A percentile compares a stretch with the other conserved stretches of the same genome.
Evolutionary conservation across 2,113 vertebrate genomes (phyloP).

Genomic region (Grammomys dolichurus): DNA sequence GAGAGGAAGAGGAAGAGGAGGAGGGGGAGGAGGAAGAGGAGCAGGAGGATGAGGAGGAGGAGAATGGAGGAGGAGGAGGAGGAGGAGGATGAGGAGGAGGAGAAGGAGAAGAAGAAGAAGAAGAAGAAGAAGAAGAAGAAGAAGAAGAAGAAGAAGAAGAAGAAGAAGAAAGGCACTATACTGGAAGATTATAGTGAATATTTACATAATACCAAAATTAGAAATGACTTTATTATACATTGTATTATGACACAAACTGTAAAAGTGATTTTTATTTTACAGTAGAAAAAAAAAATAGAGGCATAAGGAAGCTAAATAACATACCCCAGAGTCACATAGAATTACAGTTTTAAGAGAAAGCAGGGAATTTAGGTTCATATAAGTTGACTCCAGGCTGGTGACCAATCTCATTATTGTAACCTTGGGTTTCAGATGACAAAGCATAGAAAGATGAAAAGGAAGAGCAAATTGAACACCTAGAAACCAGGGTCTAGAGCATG

Average conservation of each 20-base stretch:
- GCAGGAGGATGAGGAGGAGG: too few species aligned
- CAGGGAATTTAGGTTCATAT: background rate
- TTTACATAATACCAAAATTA: background rate
- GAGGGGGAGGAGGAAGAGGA: background rate
- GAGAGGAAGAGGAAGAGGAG: background rate
- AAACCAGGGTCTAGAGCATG: background rate
- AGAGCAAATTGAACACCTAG: background rate
- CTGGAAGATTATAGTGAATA: background rate
- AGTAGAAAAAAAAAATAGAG: constrained; percentile 10
- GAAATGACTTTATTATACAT: background rate
- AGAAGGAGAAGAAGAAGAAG: background rate
- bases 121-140: too few species aligned
- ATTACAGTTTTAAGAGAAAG: background rate
- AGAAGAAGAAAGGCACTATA: background rate
- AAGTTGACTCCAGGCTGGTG: background rate
- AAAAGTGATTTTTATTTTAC: constrained; percentile 35
- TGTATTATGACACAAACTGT: background rate
- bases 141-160: too few species aligned
- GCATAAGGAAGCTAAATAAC: constrained; percentile 7
- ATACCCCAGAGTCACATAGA: background rate
- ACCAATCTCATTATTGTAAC: background rate
- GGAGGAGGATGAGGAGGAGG: too few species aligned
- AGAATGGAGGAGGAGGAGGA: too few species aligned
- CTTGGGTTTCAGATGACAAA: background rate
- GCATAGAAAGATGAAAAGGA: background rate